These are phyloP conservation scores for Pseudeuparius sepicola DNA, from an alignment of 2,888 invertebrate genomes.

Conservation along the genomic window DNA sequence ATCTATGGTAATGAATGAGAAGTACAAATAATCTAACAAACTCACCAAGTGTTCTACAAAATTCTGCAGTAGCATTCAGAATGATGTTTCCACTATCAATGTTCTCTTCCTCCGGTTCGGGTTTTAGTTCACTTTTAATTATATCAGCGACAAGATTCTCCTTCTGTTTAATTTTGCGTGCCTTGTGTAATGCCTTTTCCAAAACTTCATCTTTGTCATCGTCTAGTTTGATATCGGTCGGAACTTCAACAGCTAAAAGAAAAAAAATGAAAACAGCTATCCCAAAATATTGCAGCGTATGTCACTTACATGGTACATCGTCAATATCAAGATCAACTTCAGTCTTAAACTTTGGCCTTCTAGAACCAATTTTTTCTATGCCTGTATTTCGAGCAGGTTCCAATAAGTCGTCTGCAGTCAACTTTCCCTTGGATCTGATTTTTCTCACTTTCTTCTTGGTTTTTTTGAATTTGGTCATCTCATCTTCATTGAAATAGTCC, in stretches of 20 bases:
- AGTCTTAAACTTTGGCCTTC: conserved; percentile 28
- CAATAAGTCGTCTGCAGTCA: conserved; percentile 65
- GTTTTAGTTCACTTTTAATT: conserved; percentile 33
- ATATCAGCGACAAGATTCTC: conserved; percentile 34
- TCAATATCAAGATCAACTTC: conserved; percentile 45
- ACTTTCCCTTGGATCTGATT: conserved; percentile 49
- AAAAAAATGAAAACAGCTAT: conserved; percentile 10
- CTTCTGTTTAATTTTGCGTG: conserved; percentile 47
- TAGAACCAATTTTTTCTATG: conserved; percentile 31
- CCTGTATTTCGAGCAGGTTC: conserved; percentile 37
- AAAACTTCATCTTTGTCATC: conserved; percentile 45
- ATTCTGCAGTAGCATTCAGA: conserved; percentile 91
- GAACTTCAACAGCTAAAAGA: conserved; percentile 33
- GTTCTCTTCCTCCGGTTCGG: conserved; percentile 32
- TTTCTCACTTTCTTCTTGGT: conserved; percentile 69
- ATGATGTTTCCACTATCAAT: conserved; percentile 51
- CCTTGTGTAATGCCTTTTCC: conserved; percentile 47
- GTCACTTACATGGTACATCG: conserved; percentile 48
- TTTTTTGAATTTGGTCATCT: conserved; percentile 83
- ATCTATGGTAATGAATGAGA: background rate
- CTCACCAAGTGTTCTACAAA: conserved; percentile 73
- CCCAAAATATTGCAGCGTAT: background rate
- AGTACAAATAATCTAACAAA: conserved; percentile 8
- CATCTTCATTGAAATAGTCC: conserved; percentile 81
- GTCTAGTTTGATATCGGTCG: conserved; percentile 46